Base-by-base conservation (phyloP, 30 jellyfish, hydroid and myxozoan species). In the Cassiopea xamachana region DNA sequence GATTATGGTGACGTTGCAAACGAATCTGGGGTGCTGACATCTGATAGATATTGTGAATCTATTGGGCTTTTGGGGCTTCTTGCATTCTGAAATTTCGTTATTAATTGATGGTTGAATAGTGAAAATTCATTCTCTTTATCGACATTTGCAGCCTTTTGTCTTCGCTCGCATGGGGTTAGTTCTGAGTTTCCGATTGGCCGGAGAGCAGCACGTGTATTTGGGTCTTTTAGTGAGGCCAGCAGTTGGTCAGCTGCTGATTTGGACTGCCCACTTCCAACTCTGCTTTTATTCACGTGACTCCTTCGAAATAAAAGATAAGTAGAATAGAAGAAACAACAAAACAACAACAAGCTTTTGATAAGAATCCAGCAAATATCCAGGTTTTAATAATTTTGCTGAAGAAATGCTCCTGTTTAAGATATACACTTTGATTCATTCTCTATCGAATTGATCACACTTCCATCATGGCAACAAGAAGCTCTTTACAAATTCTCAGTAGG, bases 41-140 rank as follows among this genome's bases (percentile, higher is more conserved):
- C 95, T 17, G 95, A 88, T 19, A 88, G 17, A 61, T 68, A 88
- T 14, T 48, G 74, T 14, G 95, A 73, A 1, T 74, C 81, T 62
- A 64, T 75, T 2, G 97, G 97, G 67, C 97, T 92, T 10, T 79
- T 70, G 2, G 97, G 97, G 86, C 98, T 92, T 48, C 96, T 97
- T 15, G 98, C 96, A 79, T 89, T 86, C 80, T 83, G 94, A 84
- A 94, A 94, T 62, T 94, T 94, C 1, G 67, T 62, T 0, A 94
- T 85, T 18, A 94, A 89, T 60, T 84, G 80, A 62, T 94, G 93
- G 68, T 94, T 94, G 85, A 94, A 94, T 44, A 92, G 70, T 68
- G 95, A 88, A 55, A 76, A 86, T 0, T 71, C 91, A 16, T 84
- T 87, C 44, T 78, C 95, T 48, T 82, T 82, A 46, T 79, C 68